phyloP scores from a whole-genome alignment of 2,113 vertebrate genomes.

The Eupsittula cactorum region DNA sequence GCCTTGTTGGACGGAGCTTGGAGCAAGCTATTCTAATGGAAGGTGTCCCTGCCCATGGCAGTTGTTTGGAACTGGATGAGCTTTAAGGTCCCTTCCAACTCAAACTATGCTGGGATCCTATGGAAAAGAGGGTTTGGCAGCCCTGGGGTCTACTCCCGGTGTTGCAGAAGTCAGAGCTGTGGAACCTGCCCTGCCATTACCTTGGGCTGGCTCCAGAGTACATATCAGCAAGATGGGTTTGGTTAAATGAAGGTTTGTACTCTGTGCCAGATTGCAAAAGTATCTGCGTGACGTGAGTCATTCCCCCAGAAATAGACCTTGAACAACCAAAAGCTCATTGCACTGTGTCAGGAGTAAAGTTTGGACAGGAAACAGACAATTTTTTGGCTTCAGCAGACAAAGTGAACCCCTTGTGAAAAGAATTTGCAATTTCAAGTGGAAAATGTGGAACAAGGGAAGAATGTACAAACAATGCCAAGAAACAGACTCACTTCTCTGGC shows the following conservation, averaged over 20 bases:
- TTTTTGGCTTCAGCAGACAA: background rate
- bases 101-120: background rate
- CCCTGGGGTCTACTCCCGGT: background rate
- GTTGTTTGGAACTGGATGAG: background rate
- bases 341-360: background rate
- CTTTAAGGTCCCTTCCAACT: background rate
- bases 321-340: background rate
- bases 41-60: background rate
- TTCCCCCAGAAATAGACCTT: background rate
- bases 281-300: background rate
- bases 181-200: background rate
- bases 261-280: background rate
- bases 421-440: slow-evolving; percentile 43
- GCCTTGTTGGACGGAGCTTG: background rate
- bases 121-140: background rate
- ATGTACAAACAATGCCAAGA: slow-evolving; percentile 16
- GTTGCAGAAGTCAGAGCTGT: background rate
- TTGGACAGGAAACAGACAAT: background rate
- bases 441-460: background rate
- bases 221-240: fast-evolving
- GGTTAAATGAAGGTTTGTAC: fast-evolving
- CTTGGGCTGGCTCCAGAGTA: fast-evolving
- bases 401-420: slow-evolving; percentile 28
- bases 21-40: background rate
- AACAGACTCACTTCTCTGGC: slow-evolving; percentile 14